Evolutionary conservation across 2,113 vertebrate species (phyloP).

Genomic region (Eolophus roseicapilla): DNA sequence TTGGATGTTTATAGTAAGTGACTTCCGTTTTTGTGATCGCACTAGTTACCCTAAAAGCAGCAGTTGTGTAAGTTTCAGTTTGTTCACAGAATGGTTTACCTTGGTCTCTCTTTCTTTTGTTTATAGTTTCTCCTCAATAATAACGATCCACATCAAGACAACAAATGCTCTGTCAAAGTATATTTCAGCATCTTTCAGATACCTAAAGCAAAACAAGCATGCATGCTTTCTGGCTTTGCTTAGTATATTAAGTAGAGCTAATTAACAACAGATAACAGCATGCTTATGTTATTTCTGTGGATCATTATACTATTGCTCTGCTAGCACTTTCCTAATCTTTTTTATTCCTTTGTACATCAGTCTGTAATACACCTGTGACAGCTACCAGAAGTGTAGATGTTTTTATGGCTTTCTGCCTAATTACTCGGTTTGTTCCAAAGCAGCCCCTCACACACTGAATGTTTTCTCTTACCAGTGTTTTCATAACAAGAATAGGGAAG

Average conservation of each 20-base stretch:
- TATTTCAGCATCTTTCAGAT: conserved; percentile 44
- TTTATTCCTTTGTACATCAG: not conserved
- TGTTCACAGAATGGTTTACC: conserved; percentile 44
- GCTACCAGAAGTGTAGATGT: not conserved
- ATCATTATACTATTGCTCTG: conserved; percentile 31
- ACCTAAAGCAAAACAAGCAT: conserved; percentile 57
- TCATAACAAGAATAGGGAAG: not conserved
- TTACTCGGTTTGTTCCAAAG: not conserved
- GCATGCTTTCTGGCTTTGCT: conserved; percentile 17
- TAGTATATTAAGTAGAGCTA: conserved; percentile 9
- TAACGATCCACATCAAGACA: conserved; percentile 71
- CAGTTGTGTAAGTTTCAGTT: not conserved
- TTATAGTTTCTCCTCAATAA: conserved; percentile 77
- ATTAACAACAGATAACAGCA: conserved; percentile 51
- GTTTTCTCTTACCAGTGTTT: not conserved
- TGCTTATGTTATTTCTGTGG: not conserved
- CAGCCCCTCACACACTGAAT: not conserved
- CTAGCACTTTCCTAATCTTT: conserved; percentile 54
- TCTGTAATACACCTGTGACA: conserved; percentile 3
- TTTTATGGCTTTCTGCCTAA: conserved; percentile 24
- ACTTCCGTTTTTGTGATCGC: not conserved
- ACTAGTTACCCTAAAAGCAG: not conserved
- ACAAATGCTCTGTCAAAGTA: conserved; percentile 73
- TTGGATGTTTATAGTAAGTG: conserved; percentile 91
- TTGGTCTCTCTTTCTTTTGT: conserved; percentile 71